These are phyloP conservation scores for Synanceia verrucosa DNA, from an alignment of 2,797 vertebrate species.

Conservation along the genomic window DNA sequence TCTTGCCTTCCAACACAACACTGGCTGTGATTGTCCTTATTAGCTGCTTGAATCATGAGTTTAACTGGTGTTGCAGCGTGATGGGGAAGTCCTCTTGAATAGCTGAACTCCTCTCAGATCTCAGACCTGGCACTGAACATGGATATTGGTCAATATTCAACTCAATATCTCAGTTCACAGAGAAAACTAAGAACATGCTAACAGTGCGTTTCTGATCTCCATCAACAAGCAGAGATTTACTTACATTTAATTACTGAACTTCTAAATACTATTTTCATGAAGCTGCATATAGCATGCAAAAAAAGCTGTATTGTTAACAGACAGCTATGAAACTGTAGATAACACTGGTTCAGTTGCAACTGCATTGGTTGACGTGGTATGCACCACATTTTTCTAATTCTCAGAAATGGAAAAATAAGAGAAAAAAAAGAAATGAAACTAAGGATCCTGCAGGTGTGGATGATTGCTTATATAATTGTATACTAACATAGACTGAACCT, in stretches of 20 bases:
- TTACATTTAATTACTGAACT: neutral
- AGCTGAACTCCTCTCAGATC: neutral
- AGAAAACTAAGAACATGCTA: neutral
- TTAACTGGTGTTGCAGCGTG: neutral
- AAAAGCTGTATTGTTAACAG: neutral
- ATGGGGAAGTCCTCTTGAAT: neutral
- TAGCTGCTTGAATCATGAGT: neutral
- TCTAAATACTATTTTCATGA: neutral
- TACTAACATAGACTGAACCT: neutral
- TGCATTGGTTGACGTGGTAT: neutral
- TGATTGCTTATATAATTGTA: neutral
- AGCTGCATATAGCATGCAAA: neutral
- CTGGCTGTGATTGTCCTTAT: neutral
- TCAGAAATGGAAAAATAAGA: neutral
- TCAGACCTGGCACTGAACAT: neutral
- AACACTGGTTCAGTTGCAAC: neutral
- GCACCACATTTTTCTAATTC: neutral
- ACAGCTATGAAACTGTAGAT: neutral
- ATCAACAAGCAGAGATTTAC: neutral
- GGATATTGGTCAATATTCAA: neutral
- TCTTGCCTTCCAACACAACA: neutral
- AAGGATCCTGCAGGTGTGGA: neutral
- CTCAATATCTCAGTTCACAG: neutral
- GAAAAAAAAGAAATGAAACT: neutral
- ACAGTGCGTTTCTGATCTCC: neutral